These are phyloP conservation scores for Caenorhabditis latens DNA, from an alignment of 1,140 invertebrate genomes.

Conservation along the genomic window DNA sequence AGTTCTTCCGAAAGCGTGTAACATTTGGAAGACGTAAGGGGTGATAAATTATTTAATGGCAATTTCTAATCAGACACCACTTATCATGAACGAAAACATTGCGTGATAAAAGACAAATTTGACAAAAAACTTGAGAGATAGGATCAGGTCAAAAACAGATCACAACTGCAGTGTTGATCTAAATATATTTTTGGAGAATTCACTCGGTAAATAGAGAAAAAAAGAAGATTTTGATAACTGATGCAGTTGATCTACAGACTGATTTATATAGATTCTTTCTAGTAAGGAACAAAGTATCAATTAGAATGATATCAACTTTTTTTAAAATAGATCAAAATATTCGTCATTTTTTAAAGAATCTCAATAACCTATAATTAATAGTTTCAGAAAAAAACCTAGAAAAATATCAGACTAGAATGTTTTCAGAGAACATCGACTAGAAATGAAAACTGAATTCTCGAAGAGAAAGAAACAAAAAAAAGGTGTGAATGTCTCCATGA, in stretches of 20 bases:
- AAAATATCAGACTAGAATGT: too few species aligned
- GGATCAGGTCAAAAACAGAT: slow-evolving; percentile 36
- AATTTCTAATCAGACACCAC: neutral
- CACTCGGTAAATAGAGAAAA: too few species aligned
- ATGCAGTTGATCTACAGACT: neutral
- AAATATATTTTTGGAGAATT: neutral
- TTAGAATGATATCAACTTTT: slow-evolving; percentile 3
- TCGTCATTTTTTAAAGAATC: too few species aligned
- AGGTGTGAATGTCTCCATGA: slow-evolving; percentile 17
- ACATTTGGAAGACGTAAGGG: neutral
- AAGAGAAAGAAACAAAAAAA: neutral
- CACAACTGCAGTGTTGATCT: neutral
- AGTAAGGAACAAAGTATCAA: neutral
- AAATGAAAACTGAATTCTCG: too few species aligned
- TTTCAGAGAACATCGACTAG: too few species aligned
- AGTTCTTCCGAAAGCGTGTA: neutral
- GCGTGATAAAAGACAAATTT: slow-evolving; percentile 5
- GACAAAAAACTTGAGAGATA: neutral
- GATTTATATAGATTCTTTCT: neutral
- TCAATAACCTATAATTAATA: too few species aligned
- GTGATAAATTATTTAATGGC: neutral
- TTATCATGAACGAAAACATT: slow-evolving; percentile 48
- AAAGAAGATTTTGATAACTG: neutral
- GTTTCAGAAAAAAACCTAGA: too few species aligned
- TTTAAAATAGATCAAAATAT: too few species aligned